These are phyloP conservation scores for Eretmocerus hayati DNA, from an alignment of 2,888 invertebrate genomes.

Conservation along the genomic window DNA sequence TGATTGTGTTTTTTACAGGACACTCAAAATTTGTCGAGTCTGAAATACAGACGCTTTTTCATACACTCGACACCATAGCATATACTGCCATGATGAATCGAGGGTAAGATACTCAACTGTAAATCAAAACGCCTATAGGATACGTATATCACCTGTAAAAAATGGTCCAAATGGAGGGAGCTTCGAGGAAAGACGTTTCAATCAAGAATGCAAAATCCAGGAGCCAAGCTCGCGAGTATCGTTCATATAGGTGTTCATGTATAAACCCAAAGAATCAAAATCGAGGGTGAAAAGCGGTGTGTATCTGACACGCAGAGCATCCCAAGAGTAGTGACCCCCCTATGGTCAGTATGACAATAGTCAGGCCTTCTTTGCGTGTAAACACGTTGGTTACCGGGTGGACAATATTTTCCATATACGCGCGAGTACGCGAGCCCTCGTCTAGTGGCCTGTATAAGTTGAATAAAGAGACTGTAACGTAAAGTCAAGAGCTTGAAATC, in stretches of 20 bases:
- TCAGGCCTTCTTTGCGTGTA: conserved; percentile 9
- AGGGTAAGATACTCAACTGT: neutral
- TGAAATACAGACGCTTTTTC: conserved; percentile 2
- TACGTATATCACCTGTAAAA: conserved; percentile 1
- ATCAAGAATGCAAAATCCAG: conserved; percentile 9
- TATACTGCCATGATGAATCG: no score
- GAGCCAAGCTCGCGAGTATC: conserved; percentile 1
- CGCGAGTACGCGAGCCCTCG: neutral
- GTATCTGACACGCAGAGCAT: neutral
- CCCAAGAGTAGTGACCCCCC: conserved; percentile 2
- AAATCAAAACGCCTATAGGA: conserved; percentile 2
- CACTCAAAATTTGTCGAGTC: neutral
- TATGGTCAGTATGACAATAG: conserved; percentile 8
- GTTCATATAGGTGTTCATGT: neutral
- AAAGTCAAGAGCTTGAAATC: conserved; percentile 14
- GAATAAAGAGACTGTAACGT: neutral
- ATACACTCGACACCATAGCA: neutral
- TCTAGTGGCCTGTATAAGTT: neutral
- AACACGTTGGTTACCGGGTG: conserved; percentile 11
- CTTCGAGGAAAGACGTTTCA: neutral
- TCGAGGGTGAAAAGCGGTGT: conserved; percentile 1
- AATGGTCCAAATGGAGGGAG: neutral
- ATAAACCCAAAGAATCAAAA: neutral
- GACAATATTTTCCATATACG: neutral
- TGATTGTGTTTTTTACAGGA: conserved; percentile 2